Conservation (phyloP, 2,113 vertebrate genomes). For the Hymenochirus boettgeri region DNA sequence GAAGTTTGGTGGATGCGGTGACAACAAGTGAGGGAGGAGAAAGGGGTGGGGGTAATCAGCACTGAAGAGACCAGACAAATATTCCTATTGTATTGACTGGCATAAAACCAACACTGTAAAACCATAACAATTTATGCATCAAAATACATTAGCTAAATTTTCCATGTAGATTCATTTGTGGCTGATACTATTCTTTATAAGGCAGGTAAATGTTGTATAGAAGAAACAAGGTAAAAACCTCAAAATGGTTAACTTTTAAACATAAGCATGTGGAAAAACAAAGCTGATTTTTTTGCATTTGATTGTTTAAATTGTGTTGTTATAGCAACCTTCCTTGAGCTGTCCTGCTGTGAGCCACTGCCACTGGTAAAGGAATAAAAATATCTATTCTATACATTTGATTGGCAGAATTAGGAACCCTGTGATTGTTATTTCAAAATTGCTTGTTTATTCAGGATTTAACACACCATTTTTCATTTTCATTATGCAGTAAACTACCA, state of each 20-base stretch:
- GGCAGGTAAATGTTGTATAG: neutral
- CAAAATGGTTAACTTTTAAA: neutral
- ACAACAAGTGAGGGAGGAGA: too few species aligned
- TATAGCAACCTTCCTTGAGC: conserved; percentile 24
- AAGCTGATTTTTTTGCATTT: conserved; percentile 37
- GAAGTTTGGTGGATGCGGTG: too few species aligned
- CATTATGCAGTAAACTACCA: too few species aligned
- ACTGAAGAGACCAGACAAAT: too few species aligned
- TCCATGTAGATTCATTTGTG: neutral
- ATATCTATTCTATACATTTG: neutral
- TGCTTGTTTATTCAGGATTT: too few species aligned
- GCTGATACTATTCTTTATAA: neutral
- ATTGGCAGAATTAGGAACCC: neutral
- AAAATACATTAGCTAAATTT: too few species aligned
- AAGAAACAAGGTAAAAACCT: neutral
- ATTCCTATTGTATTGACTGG: too few species aligned
- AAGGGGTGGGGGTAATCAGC: too few species aligned
- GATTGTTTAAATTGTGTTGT: conserved; percentile 29
- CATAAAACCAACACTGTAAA: too few species aligned
- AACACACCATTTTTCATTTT: too few species aligned
- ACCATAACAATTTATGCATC: too few species aligned
- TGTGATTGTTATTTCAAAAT: neutral
- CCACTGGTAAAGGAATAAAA: neutral
- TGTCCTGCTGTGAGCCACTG: conserved; percentile 18
- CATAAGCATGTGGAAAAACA: conserved; percentile 17